phyloP scores from a whole-genome alignment of 2,113 vertebrate species.

The Melanerpes aurifrons region DNA sequence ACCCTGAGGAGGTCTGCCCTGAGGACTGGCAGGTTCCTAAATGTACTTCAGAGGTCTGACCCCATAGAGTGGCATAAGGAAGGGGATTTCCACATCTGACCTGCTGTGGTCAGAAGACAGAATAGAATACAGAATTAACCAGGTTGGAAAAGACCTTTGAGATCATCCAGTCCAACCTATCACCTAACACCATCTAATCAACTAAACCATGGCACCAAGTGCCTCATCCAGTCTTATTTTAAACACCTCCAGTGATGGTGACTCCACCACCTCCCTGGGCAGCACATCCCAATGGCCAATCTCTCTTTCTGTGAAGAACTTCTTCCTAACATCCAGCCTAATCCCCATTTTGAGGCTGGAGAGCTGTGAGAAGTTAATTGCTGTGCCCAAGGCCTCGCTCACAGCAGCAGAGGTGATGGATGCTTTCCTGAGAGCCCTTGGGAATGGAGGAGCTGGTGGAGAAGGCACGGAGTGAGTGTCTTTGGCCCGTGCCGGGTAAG shows the following conservation, averaged over 20 bases:
- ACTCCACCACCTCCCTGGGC: no score
- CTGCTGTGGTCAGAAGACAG: neutral
- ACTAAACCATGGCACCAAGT: no score
- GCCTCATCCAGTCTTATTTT: no score
- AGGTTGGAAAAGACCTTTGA: no score
- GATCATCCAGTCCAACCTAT: no score
- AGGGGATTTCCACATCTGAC: neutral
- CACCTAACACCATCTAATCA: no score
- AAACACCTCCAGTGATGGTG: no score
- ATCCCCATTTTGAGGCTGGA: neutral
- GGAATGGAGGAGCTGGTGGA: neutral
- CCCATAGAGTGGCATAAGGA: neutral
- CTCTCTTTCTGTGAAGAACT: no score
- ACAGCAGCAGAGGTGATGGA: neutral
- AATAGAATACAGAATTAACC: no score
- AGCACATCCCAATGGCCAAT: no score
- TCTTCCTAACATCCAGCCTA: no score
- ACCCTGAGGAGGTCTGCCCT: neutral
- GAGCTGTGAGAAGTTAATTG: neutral
- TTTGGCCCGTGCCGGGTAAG: neutral
- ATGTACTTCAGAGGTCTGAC: neutral
- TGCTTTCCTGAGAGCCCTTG: neutral
- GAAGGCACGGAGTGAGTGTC: neutral
- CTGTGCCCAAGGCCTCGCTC: neutral
- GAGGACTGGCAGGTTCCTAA: accelerated